Conservation (phyloP, 1,140 invertebrate genomes). For the Drosophila equinoxialis region DNA sequence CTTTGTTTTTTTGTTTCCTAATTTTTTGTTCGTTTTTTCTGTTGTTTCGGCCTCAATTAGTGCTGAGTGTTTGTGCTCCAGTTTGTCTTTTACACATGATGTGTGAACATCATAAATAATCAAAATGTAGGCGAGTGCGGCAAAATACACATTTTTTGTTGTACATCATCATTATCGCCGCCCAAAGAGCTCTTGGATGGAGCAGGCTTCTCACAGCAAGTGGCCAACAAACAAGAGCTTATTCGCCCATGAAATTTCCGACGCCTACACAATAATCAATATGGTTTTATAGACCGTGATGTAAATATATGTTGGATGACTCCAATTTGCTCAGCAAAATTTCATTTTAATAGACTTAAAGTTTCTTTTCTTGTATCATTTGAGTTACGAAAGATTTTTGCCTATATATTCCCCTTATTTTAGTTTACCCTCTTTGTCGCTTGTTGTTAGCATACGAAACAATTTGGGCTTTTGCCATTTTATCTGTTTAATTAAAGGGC, state of each 20-base stretch:
- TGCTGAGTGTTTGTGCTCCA: slow-evolving; percentile 16
- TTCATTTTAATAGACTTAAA: background rate
- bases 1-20: background rate
- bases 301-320: background rate
- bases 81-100: slow-evolving; percentile 20
- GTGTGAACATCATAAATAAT: slow-evolving; percentile 48
- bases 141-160: slow-evolving; percentile 7
- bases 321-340: background rate
- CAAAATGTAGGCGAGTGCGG: slow-evolving; percentile 33
- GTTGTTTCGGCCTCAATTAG: slow-evolving; percentile 50
- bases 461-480: slow-evolving; percentile 11
- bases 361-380: background rate
- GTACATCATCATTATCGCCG: slow-evolving; percentile 17
- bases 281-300: background rate
- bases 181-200: background rate
- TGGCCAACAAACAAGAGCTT: slow-evolving; percentile 4
- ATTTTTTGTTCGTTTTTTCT: background rate
- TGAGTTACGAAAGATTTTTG: background rate
- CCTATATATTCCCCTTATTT: background rate
- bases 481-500: slow-evolving; percentile 68
- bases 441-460: background rate
- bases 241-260: slow-evolving; percentile 40
- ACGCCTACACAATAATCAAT: slow-evolving; percentile 38
- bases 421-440: background rate
- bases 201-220: slow-evolving; percentile 2